phyloP scores from a whole-genome alignment of 23 tunicate genomes.

The Clavelina lepadiformis region DNA sequence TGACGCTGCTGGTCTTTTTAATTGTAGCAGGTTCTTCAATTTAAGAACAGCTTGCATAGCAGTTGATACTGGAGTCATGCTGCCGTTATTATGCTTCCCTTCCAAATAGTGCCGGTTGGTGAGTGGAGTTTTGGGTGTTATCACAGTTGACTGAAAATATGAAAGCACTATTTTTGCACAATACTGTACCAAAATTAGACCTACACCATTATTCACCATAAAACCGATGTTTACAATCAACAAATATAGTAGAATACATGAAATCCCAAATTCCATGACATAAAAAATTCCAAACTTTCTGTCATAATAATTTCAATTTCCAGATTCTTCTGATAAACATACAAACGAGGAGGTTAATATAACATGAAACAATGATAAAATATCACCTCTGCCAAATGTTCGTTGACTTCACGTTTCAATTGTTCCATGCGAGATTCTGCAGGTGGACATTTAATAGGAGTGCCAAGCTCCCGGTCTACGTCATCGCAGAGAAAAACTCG shows the following conservation, averaged over 20 bases:
- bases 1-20: constrained; percentile 34
- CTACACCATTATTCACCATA: too few relatives aligned
- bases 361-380: neutral
- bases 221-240: too few relatives aligned
- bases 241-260: too few relatives aligned
- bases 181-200: too few relatives aligned
- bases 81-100: constrained; percentile 14
- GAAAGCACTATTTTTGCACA: too few relatives aligned
- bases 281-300: too few relatives aligned
- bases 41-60: constrained; percentile 38
- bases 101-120: constrained; percentile 78
- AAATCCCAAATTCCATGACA: too few relatives aligned
- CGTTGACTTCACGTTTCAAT: constrained; percentile 11
- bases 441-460: constrained; percentile 77
- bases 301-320: too few relatives aligned
- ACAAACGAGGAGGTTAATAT: too few relatives aligned
- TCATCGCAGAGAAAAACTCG: constrained; percentile 82
- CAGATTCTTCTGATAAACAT: neutral
- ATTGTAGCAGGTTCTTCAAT: constrained; percentile 38
- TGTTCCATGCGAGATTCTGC: neutral
- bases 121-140: constrained; percentile 71
- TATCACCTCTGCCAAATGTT: constrained; percentile 39
- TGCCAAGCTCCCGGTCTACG: constrained; percentile 76
- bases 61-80: constrained; percentile 48
- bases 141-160: too few relatives aligned